phyloP scores from a whole-genome alignment of 2,797 vertebrate species.

The Epinephelus awoara region DNA sequence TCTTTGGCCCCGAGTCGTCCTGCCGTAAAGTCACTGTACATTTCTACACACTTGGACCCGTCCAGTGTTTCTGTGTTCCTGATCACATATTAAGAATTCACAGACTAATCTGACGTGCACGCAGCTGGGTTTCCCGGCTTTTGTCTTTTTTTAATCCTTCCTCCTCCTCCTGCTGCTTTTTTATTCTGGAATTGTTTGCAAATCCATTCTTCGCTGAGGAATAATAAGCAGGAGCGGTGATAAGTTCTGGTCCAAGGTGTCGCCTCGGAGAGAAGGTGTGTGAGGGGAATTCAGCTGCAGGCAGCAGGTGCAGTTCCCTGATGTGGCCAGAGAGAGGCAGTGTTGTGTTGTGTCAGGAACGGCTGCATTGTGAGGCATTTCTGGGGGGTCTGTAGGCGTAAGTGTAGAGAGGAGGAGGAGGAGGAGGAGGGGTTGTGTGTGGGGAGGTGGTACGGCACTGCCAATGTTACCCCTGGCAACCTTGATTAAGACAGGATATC shows the following conservation, averaged over 20 bases:
- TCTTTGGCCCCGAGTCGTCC: conserved; percentile 11
- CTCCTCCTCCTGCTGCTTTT: not conserved
- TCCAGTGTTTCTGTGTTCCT: conserved; percentile 27
- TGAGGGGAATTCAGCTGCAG: conserved; percentile 23
- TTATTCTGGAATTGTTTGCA: conserved; percentile 51
- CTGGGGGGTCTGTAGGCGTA: conserved; percentile 5
- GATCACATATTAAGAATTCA: conserved; percentile 61
- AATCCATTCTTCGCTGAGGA: conserved; percentile 58
- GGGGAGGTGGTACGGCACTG: conserved; percentile 21
- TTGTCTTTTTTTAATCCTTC: conserved; percentile 15
- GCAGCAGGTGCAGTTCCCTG: not conserved
- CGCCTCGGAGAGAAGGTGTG: conserved; percentile 45
- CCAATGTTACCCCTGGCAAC: conserved; percentile 75
- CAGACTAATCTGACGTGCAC: conserved; percentile 40
- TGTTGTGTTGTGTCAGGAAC: conserved; percentile 56
- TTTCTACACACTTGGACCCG: conserved; percentile 15
- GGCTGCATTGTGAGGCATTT: not conserved
- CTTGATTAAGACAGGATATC: conserved; percentile 73
- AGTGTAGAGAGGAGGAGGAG: not conserved
- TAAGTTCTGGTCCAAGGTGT: conserved; percentile 58
- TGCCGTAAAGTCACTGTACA: conserved; percentile 21
- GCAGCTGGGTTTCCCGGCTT: conserved; percentile 39
- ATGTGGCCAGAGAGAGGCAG: conserved; percentile 67
- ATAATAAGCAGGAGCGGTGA: conserved; percentile 61
- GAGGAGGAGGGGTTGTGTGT: not conserved